phyloP scores from a whole-genome alignment of 2,113 vertebrate genomes.

The Antennarius striatus region DNA sequence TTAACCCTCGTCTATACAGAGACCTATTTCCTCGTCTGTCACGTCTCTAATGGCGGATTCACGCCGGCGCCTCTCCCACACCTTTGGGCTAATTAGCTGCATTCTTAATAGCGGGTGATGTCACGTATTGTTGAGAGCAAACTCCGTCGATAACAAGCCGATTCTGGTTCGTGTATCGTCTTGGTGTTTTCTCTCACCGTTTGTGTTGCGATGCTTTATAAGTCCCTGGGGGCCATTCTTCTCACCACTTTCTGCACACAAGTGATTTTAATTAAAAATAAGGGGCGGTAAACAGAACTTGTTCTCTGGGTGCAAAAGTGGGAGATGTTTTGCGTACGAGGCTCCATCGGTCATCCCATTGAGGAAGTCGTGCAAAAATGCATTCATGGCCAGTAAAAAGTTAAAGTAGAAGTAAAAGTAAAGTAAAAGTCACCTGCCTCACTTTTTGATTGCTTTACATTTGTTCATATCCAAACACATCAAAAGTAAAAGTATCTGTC shows the following conservation, averaged over 20 bases:
- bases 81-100: conserved; percentile 26
- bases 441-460: no score
- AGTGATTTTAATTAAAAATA: neutral
- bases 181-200: neutral
- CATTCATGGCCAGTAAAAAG: no score
- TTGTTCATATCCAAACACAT: no score
- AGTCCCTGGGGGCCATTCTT: neutral
- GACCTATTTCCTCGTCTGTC: conserved; percentile 15
- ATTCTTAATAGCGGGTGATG: neutral
- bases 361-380: no score
- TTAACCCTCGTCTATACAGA: conserved; percentile 8
- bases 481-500: no score
- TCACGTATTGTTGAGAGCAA: conserved; percentile 1
- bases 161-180: conserved; percentile 19
- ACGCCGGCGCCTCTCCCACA: conserved; percentile 5
- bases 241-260: neutral
- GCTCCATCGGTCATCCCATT: no score
- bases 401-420: no score
- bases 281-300: neutral
- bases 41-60: conserved; percentile 11
- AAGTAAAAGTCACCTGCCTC: no score
- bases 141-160: conserved; percentile 16
- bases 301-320: no score
- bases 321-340: no score
- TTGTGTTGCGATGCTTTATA: neutral